A percentile compares a stretch with the other conserved stretches of the same genome.
Evolutionary conservation across 2,113 vertebrate genomes (phyloP).

Genomic region (Aptenodytes forsteri): DNA sequence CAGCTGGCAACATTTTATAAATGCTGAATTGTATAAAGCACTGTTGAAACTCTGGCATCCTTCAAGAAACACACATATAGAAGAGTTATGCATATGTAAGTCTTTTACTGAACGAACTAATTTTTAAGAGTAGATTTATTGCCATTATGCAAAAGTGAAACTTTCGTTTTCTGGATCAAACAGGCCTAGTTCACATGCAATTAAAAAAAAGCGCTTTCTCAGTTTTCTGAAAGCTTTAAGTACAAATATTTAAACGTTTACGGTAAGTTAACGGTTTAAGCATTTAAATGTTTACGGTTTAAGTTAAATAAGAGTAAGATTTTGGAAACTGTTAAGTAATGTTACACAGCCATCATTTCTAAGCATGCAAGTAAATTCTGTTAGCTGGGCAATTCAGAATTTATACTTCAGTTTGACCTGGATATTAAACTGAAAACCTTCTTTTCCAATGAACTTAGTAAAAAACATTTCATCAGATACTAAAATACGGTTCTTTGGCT

Average conservation of each 20-base stretch:
- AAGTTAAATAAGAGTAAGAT: background rate
- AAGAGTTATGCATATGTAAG: background rate
- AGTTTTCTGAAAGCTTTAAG: background rate
- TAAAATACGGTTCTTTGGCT: background rate
- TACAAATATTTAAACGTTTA: background rate
- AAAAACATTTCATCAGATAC: background rate
- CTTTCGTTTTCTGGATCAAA: conserved; percentile 1
- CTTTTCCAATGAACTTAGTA: background rate
- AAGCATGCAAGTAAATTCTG: background rate
- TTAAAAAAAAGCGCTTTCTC: background rate
- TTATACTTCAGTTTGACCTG: background rate
- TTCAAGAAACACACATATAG: background rate
- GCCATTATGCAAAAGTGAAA: background rate
- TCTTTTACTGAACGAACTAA: background rate
- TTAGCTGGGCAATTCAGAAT: background rate
- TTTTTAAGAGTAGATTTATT: background rate
- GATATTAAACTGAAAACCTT: background rate
- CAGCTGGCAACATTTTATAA: background rate
- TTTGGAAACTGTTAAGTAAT: background rate
- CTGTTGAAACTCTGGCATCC: background rate
- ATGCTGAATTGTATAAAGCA: background rate
- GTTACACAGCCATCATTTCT: background rate
- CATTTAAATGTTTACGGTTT: background rate
- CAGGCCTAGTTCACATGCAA: background rate
- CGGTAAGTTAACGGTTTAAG: background rate